A percentile compares a stretch with the other conserved stretches of the same genome.
Evolutionary conservation across 2,797 vertebrate species (phyloP).

Genomic region (Labroides dimidiatus): DNA sequence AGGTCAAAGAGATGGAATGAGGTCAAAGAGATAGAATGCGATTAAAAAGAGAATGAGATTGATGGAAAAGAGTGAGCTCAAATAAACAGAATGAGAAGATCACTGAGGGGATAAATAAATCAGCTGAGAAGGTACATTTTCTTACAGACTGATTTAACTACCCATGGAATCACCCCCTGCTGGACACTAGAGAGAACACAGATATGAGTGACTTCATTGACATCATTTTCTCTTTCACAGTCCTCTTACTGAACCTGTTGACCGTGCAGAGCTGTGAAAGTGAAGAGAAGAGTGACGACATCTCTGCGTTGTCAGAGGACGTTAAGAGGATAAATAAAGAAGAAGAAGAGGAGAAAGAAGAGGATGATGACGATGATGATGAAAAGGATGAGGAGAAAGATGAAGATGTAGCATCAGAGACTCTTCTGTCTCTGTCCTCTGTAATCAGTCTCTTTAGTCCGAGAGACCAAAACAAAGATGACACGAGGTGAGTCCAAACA

Average conservation of each 20-base stretch:
- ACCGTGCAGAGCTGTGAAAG: neutral
- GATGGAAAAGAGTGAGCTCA: too few relatives aligned
- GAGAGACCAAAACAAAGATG: neutral
- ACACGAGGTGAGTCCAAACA: slow-evolving; percentile 50
- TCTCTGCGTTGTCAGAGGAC: neutral
- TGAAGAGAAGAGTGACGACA: neutral
- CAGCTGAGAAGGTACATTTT: too few relatives aligned
- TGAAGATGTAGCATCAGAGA: neutral
- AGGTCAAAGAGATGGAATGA: too few relatives aligned
- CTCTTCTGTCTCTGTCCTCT: slow-evolving; percentile 7
- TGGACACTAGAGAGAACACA: too few relatives aligned
- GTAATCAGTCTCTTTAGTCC: slow-evolving; percentile 10
- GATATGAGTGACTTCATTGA: too few relatives aligned
- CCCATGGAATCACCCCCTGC: too few relatives aligned
- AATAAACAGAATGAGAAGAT: too few relatives aligned
- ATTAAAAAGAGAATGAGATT: too few relatives aligned
- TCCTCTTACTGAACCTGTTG: neutral
- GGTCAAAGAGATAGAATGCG: too few relatives aligned
- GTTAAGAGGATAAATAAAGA: neutral
- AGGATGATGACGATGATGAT: neutral
- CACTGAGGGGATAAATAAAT: too few relatives aligned
- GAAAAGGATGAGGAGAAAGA: neutral
- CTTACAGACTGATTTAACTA: too few relatives aligned
- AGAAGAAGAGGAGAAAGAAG: neutral
- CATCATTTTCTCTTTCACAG: too few relatives aligned